Evolutionary conservation across 2,888 invertebrate genomes (phyloP).

Genomic region (Dyspetes luteomarginatus): DNA sequence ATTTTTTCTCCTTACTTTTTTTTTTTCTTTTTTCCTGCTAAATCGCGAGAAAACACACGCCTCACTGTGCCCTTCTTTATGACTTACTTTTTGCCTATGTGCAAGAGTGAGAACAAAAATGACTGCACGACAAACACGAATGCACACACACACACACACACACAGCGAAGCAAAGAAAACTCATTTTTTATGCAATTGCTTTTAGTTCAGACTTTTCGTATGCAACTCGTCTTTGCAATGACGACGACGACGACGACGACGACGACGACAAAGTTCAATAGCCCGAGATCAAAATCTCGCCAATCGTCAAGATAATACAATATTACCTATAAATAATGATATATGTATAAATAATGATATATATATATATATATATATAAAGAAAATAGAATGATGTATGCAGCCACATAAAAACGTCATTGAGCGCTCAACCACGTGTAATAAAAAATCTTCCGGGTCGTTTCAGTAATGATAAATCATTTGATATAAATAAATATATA

Average conservation of each 20-base stretch:
- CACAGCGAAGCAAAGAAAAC: slow-evolving; percentile 47
- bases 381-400: neutral
- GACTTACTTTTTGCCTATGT: neutral
- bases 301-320: slow-evolving; percentile 7
- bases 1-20: neutral
- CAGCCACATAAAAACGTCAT: neutral
- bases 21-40: slow-evolving; percentile 16
- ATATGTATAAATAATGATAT: neutral
- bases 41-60: slow-evolving; percentile 54
- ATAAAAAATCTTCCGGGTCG: neutral
- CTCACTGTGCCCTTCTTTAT: slow-evolving; percentile 14
- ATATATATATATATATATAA: neutral
- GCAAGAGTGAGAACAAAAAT: neutral
- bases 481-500: slow-evolving; percentile 10
- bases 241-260: slow-evolving; percentile 14
- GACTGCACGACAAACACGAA: slow-evolving; percentile 35
- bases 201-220: slow-evolving; percentile 25
- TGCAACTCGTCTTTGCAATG: no score
- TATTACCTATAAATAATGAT: slow-evolving; percentile 12
- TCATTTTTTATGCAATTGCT: slow-evolving; percentile 64
- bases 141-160: slow-evolving; percentile 54
- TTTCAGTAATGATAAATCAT: slow-evolving; percentile 40
- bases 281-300: slow-evolving; percentile 38
- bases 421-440: neutral
- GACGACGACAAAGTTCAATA: slow-evolving; percentile 61